phyloP scores from a whole-genome alignment of 2,797 vertebrate genomes.

The Thripadectes ignobilis region DNA sequence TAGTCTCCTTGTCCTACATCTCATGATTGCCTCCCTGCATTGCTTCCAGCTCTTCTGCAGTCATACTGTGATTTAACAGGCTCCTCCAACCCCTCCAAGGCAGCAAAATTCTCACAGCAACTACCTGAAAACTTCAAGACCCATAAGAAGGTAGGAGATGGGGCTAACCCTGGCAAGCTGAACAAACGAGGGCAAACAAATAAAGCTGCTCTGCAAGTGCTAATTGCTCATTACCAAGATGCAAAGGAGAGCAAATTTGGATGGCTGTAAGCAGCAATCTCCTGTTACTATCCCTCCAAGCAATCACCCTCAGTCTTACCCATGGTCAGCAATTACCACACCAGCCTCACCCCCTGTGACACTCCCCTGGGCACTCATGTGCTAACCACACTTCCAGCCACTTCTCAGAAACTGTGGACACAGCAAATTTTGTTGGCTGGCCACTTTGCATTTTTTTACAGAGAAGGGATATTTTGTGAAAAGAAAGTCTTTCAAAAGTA shows the following conservation, averaged over 20 bases:
- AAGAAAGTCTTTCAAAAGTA: not conserved
- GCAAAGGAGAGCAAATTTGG: not conserved
- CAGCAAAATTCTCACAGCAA: not conserved
- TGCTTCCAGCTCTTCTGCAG: not conserved
- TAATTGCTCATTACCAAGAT: constrained; percentile 8
- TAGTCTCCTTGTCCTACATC: not conserved
- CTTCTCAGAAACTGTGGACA: not conserved
- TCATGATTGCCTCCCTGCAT: not conserved
- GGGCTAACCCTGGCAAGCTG: not conserved
- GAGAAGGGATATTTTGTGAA: not conserved
- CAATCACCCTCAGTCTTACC: not conserved
- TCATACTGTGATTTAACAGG: not conserved
- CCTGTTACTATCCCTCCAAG: not conserved
- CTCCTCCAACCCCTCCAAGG: not conserved
- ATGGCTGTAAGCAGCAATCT: not conserved
- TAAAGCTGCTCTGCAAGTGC: not conserved
- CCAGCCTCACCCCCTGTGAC: not conserved
- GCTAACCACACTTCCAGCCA: not conserved
- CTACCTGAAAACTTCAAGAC: not conserved
- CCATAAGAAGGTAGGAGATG: not conserved
- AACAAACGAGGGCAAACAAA: not conserved
- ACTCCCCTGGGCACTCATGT: not conserved
- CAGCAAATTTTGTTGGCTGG: not conserved
- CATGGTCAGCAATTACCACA: constrained; percentile 14
- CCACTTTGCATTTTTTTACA: not conserved